These are phyloP conservation scores for Eupithecia tripunctaria DNA, from an alignment of 2,888 invertebrate species.

Conservation along the genomic window DNA sequence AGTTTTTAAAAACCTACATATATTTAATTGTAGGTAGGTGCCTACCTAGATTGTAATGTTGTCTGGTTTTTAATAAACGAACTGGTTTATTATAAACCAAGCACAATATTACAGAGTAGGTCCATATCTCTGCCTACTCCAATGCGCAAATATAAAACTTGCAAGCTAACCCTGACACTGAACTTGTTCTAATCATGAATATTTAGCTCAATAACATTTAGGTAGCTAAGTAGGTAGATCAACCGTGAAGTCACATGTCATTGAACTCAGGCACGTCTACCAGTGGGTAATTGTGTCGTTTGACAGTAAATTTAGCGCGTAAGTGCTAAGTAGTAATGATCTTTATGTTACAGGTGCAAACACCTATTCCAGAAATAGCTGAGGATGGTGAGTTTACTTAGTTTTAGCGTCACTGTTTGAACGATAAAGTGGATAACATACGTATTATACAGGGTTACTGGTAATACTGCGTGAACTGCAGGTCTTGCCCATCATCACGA, in stretches of 20 bases:
- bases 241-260: not conserved
- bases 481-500: too few relatives aligned
- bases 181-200: not conserved
- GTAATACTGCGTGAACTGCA: too few relatives aligned
- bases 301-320: not conserved
- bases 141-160: not conserved
- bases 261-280: slow-evolving; percentile 1
- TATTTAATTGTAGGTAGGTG: too few relatives aligned
- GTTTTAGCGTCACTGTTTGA: not conserved
- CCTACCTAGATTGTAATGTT: too few relatives aligned
- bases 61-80: too few relatives aligned
- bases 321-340: slow-evolving; percentile 5
- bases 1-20: too few relatives aligned
- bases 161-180: not conserved
- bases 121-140: too few relatives aligned
- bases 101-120: too few relatives aligned
- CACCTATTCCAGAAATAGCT: slow-evolving; percentile 90
- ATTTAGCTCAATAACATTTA: slow-evolving; percentile 5
- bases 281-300: not conserved
- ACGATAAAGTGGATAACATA: not conserved
- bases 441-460: too few relatives aligned
- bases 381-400: slow-evolving; percentile 86
- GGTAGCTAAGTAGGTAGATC: not conserved
- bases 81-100: too few relatives aligned
- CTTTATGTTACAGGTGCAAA: slow-evolving; percentile 88